Evolutionary conservation across 2,888 invertebrate genomes (phyloP).

Genomic region (Spodoptera littoralis): DNA sequence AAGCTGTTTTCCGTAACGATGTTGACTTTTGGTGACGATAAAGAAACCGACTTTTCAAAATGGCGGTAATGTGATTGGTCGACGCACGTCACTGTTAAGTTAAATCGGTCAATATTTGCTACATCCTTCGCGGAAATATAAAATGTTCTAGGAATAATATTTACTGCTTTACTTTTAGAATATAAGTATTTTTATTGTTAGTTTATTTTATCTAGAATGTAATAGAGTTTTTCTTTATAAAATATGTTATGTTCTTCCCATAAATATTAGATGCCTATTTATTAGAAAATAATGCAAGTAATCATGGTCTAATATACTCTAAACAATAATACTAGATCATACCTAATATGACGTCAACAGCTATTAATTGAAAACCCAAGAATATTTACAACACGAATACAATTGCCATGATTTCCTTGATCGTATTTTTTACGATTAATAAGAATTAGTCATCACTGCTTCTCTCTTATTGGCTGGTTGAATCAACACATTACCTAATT

Average conservation of each 20-base stretch:
- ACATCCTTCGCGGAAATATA: conserved; percentile 27
- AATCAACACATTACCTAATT: conserved; percentile 52
- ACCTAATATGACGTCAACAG: conserved; percentile 46
- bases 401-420: conserved; percentile 53
- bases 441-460: conserved; percentile 55
- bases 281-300: conserved; percentile 36
- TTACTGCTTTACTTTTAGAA: conserved; percentile 15
- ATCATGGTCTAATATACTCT: conserved; percentile 45
- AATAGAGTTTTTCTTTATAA: conserved; percentile 24
- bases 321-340: conserved; percentile 51
- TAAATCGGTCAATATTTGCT: conserved; percentile 34
- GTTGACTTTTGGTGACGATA: conserved; percentile 73
- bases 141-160: not conserved
- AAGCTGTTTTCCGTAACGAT: conserved; percentile 73
- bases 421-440: conserved; percentile 55
- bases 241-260: conserved; percentile 18
- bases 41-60: conserved; percentile 52
- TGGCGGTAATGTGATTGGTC: conserved; percentile 51
- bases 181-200: conserved; percentile 19
- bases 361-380: conserved; percentile 54
- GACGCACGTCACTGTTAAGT: conserved; percentile 14
- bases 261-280: conserved; percentile 32
- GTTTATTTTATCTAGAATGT: not conserved
- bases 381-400: conserved; percentile 48
- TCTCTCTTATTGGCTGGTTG: conserved; percentile 53